phyloP scores from a whole-genome alignment of 2,888 invertebrate genomes.

The Apodemia zela region DNA sequence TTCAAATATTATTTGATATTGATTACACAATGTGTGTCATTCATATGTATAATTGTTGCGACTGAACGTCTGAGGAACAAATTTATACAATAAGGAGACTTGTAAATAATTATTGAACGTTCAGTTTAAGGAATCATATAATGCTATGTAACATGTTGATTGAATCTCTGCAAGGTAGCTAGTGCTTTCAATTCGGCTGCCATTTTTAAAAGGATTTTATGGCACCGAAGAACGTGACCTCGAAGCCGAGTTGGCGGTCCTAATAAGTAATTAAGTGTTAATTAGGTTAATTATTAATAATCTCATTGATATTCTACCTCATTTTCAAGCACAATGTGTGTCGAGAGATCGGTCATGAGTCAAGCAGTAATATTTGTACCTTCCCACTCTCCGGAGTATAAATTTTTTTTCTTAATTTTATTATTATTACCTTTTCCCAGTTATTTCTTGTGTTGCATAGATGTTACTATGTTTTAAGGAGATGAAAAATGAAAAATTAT shows the following conservation, averaged over 20 bases:
- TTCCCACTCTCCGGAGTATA: constrained; percentile 78
- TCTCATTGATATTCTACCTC: constrained; percentile 75
- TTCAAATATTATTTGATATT: constrained; percentile 36
- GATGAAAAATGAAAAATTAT: constrained; percentile 74
- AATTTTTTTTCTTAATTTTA: constrained; percentile 67
- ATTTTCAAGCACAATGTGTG: constrained; percentile 46
- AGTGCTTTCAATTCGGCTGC: constrained; percentile 57
- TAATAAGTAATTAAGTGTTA: constrained; percentile 64
- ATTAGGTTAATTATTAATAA: constrained; percentile 69
- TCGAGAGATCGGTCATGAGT: constrained; percentile 62
- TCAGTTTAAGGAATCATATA: constrained; percentile 37
- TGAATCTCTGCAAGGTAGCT: constrained; percentile 78
- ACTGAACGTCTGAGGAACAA: constrained; percentile 38
- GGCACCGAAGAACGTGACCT: constrained; percentile 32
- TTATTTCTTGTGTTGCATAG: constrained; percentile 81
- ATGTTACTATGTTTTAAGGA: constrained; percentile 81
- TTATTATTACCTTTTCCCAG: constrained; percentile 73
- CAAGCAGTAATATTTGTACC: constrained; percentile 72
- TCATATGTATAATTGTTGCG: constrained; percentile 34
- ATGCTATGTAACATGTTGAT: constrained; percentile 33
- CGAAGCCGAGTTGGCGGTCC: constrained; percentile 57
- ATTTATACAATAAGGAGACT: constrained; percentile 36
- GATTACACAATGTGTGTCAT: constrained; percentile 34
- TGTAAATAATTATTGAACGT: constrained; percentile 36
- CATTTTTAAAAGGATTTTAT: constrained; percentile 40